Percentiles rank a stretch among this genome's conserved stretches.
phyloP scores from a whole-genome alignment of 2,888 invertebrate species.

The Melieria crassipennis region DNA sequence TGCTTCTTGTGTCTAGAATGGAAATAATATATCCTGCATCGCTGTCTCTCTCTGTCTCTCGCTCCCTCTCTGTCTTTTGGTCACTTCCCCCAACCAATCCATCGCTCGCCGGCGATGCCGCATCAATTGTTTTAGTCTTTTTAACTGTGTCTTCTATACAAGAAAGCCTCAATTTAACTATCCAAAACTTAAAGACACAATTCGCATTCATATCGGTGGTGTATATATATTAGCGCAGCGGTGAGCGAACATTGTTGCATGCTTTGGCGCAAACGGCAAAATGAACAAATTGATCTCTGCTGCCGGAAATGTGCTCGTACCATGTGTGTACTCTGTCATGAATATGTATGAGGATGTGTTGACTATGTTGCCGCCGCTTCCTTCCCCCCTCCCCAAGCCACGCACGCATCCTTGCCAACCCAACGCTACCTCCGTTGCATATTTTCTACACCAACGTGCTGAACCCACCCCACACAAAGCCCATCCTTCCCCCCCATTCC shows the following conservation, averaged over 20 bases:
- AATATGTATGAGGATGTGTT: background rate
- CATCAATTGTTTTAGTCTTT: background rate
- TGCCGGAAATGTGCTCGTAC: background rate
- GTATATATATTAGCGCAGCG: background rate
- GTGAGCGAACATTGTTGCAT: conserved; percentile 1
- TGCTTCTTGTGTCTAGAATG: too few relatives aligned
- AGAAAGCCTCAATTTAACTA: too few relatives aligned
- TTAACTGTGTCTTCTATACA: too few relatives aligned
- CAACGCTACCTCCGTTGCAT: too few relatives aligned
- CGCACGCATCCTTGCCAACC: too few relatives aligned
- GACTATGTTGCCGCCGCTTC: background rate
- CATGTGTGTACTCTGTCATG: background rate
- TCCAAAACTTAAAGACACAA: background rate
- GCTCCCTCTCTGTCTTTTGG: background rate
- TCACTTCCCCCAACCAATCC: background rate
- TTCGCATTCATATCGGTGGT: conserved; percentile 5
- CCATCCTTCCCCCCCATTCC: background rate
- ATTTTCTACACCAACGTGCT: too few relatives aligned
- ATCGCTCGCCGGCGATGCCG: background rate
- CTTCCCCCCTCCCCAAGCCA: too few relatives aligned
- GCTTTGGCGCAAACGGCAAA: background rate
- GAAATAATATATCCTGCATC: background rate
- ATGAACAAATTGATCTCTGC: background rate
- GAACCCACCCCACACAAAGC: background rate
- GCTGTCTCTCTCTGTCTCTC: background rate